phyloP scores from a whole-genome alignment of 2,113 vertebrate genomes.

The Panthera leo region DNA sequence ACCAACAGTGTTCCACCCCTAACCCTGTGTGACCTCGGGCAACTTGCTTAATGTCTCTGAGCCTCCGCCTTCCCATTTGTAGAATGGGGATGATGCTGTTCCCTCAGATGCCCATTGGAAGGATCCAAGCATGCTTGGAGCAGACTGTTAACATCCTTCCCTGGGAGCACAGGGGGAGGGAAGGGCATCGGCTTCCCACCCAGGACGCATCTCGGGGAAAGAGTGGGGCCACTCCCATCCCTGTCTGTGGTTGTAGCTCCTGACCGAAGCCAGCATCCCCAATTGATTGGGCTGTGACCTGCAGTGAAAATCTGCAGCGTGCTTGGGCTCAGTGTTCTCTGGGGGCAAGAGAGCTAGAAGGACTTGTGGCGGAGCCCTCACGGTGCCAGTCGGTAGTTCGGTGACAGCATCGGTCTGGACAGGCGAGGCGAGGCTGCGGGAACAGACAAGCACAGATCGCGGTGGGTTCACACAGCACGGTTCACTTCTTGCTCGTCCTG shows the following conservation, averaged over 20 bases:
- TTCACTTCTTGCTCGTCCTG: neutral
- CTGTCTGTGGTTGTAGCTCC: neutral
- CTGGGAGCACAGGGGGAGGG: neutral
- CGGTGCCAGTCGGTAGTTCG: too few relatives aligned
- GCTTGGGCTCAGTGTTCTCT: neutral
- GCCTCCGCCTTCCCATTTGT: neutral
- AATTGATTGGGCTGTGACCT: neutral
- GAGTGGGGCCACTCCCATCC: neutral
- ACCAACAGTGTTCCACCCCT: neutral
- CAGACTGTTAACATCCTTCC: neutral
- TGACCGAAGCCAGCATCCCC: accelerated
- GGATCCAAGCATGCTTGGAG: neutral
- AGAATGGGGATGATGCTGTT: neutral
- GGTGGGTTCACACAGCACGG: too few relatives aligned
- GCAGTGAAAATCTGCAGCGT: neutral
- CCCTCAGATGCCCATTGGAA: neutral
- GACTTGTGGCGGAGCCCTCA: neutral
- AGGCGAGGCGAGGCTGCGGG: neutral
- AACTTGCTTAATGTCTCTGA: neutral
- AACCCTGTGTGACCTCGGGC: neutral
- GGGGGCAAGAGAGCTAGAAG: neutral
- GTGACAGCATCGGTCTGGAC: neutral
- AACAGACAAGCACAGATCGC: neutral
- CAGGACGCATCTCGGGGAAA: neutral
- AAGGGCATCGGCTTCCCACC: neutral